Evolutionary conservation across 2,888 invertebrate species (phyloP).

Genomic region (Aquatica leii): DNA sequence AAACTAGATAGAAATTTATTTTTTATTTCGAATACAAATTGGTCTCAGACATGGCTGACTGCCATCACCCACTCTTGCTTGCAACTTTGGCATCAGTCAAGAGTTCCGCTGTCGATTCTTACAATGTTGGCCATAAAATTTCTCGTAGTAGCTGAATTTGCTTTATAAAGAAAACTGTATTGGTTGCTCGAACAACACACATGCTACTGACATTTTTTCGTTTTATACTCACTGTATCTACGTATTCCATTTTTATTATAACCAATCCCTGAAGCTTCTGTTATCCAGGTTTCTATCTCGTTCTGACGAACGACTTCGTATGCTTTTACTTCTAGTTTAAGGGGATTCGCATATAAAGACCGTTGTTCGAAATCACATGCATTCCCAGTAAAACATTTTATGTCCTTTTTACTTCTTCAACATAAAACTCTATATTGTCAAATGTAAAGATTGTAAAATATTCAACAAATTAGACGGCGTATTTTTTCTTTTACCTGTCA

Average conservation of each 20-base stretch:
- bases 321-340: slow-evolving; percentile 41
- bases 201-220: slow-evolving; percentile 59
- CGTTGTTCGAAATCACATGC: slow-evolving; percentile 49
- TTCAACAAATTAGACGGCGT: slow-evolving; percentile 10
- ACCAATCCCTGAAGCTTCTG: slow-evolving; percentile 57
- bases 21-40: slow-evolving; percentile 41
- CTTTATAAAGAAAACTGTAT: slow-evolving; percentile 30
- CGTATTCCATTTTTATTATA: slow-evolving; percentile 61
- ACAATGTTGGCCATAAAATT: slow-evolving; percentile 44
- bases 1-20: slow-evolving; percentile 27
- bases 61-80: slow-evolving; percentile 39
- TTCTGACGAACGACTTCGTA: slow-evolving; percentile 53
- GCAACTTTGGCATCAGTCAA: slow-evolving; percentile 55
- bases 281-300: slow-evolving; percentile 49
- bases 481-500: neutral
- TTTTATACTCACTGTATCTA: slow-evolving; percentile 60
- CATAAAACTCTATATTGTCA: slow-evolving; percentile 45
- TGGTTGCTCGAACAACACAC: slow-evolving; percentile 53
- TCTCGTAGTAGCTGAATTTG: slow-evolving; percentile 40
- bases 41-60: slow-evolving; percentile 44
- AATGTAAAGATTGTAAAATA: slow-evolving; percentile 41
- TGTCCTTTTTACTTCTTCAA: slow-evolving; percentile 43
- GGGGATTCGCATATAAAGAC: slow-evolving; percentile 43
- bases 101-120: slow-evolving; percentile 55
- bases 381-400: slow-evolving; percentile 48